These are phyloP conservation scores for Palythoa grandis DNA, from an alignment of 92 coral and sea anemone genomes.

Conservation along the genomic window DNA sequence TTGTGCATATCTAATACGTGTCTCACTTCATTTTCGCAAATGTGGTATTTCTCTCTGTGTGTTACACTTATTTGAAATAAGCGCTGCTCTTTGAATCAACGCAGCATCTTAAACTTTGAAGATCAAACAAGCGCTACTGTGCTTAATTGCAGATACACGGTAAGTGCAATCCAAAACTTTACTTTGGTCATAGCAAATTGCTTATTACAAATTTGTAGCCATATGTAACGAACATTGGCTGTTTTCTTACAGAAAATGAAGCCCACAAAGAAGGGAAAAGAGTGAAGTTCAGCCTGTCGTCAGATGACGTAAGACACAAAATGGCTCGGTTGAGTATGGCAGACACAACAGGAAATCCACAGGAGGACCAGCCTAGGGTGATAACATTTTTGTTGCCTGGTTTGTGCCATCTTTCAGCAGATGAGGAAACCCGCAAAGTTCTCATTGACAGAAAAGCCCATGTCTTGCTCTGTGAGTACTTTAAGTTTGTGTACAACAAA, in stretches of 20 bases:
- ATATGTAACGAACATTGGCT: not conserved
- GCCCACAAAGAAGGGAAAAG: not conserved
- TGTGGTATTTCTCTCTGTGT: too few species aligned
- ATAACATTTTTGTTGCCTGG: slow-evolving; percentile 82
- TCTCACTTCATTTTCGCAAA: too few species aligned
- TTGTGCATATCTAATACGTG: too few species aligned
- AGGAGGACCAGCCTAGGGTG: slow-evolving; percentile 41
- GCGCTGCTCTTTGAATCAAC: too few species aligned
- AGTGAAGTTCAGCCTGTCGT: slow-evolving; percentile 23
- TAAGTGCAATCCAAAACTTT: too few species aligned
- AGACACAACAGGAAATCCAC: not conserved
- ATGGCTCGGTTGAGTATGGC: slow-evolving; percentile 10
- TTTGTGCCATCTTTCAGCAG: slow-evolving; percentile 92
- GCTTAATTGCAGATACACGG: too few species aligned
- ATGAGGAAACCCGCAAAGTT: slow-evolving; percentile 75
- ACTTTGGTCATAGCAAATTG: too few species aligned
- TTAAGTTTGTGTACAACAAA: slow-evolving; percentile 41
- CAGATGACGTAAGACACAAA: not conserved
- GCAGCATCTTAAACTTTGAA: too few species aligned
- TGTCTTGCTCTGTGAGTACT: slow-evolving; percentile 62
- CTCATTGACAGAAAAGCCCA: slow-evolving; percentile 63
- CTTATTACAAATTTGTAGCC: too few species aligned
- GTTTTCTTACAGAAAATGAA: not conserved
- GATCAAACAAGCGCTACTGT: too few species aligned
- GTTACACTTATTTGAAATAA: too few species aligned